Evolutionary conservation across 2,797 vertebrate genomes (phyloP), one percentile per base, ranked within the genome.

Genomic region (Chromobotia macracanthus): DNA sequence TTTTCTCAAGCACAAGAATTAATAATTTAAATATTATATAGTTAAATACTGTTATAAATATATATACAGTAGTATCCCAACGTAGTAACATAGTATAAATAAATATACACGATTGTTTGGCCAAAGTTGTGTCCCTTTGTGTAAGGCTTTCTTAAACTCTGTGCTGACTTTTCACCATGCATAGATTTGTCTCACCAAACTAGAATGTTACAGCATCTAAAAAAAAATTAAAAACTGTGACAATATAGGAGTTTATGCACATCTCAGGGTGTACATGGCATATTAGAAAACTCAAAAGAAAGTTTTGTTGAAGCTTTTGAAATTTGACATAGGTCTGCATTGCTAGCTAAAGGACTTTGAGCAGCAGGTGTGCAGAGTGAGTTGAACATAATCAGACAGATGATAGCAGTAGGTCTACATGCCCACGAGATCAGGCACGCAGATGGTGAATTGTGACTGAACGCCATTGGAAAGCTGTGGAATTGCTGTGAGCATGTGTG

Each of bases 361-460:
- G 66, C 51, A 60, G 80, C 80, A 76, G 72, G 67, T 76, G 80
- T 58, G 60, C 21, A 31, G 48, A 63, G 18, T 15, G 38, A 77
- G 60, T 5, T 35, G 60, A 76, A 77, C 73, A 76, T 66, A 16
- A 72, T 71, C 67, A 71, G 66, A 72, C 73, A 81, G 72, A 80
- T 75, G 71, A 74, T 44, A 58, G 64, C 79, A 61, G 64, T 68
- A 53, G 79, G 60, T 55, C 73, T 65, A 72, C 67, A 66, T 71
- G 67, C 74, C 73, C 73, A 65, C 4, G 50, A 81, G 80, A 77
- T 77, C 67, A 81, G 64, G 51, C 56, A 25, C 51, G 2, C 80
- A 81, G 80, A 81, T 81, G 67, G 79, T 64, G 72, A 72, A 76
- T 63, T 81, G 67, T 72, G 58, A 41, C 60, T 71, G 66, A 31